phyloP scores from a whole-genome alignment of 1,140 invertebrate species.

The Acromyrmex heyeri region DNA sequence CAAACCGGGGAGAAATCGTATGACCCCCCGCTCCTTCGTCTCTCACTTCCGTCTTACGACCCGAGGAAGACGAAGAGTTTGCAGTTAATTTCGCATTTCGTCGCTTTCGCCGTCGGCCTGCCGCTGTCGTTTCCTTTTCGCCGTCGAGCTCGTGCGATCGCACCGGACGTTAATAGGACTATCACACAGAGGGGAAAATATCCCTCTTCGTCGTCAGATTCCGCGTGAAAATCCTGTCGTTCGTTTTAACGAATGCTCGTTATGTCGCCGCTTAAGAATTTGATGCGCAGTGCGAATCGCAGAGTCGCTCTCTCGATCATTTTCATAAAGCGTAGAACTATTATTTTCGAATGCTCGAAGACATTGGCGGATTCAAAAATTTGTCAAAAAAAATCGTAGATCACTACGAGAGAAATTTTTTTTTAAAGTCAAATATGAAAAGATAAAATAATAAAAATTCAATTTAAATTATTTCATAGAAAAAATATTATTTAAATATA shows the following conservation, averaged over 20 bases:
- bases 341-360: not conserved
- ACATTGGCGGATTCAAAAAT: too few species aligned
- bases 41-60: slow-evolving; percentile 55
- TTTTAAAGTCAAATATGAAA: too few species aligned
- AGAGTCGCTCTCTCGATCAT: not conserved
- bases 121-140: slow-evolving; percentile 47
- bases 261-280: slow-evolving; percentile 16
- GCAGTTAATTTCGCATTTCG: slow-evolving; percentile 77
- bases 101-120: slow-evolving; percentile 63
- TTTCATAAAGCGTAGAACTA: slow-evolving; percentile 1
- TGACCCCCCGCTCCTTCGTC: not conserved
- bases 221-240: slow-evolving; percentile 5
- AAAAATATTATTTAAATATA: too few species aligned
- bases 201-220: slow-evolving; percentile 3
- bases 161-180: slow-evolving; percentile 62
- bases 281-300: slow-evolving; percentile 1
- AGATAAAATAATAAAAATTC: too few species aligned
- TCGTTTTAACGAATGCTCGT: slow-evolving; percentile 32
- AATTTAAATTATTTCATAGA: too few species aligned
- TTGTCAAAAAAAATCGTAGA: too few species aligned
- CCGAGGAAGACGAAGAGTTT: slow-evolving; percentile 60
- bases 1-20: slow-evolving; percentile 14
- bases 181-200: slow-evolving; percentile 39
- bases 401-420: too few species aligned
- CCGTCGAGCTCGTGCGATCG: not conserved